These are phyloP conservation scores for Alviniconcha strummeri DNA, from an alignment of 2,888 invertebrate species.

Conservation along the genomic window DNA sequence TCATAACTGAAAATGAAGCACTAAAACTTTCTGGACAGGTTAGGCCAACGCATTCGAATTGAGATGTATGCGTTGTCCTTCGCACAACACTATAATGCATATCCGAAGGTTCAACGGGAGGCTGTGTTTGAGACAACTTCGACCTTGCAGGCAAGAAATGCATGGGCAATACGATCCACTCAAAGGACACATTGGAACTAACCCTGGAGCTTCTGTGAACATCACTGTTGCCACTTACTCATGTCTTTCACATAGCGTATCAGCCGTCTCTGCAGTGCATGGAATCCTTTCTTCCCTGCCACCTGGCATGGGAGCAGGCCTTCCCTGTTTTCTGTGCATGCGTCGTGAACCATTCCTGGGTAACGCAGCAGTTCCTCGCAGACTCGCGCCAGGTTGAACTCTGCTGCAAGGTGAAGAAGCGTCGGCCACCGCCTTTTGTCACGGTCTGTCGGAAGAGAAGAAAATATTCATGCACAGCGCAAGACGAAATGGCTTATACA, in stretches of 20 bases:
- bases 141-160: neutral
- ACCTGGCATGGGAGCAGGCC: constrained; percentile 38
- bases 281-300: constrained; percentile 38
- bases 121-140: too few species aligned
- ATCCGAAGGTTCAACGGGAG: neutral
- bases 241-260: constrained; percentile 36
- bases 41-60: too few species aligned
- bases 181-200: neutral
- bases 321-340: constrained; percentile 37
- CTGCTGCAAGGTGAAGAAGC: constrained; percentile 44
- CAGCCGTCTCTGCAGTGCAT: constrained; percentile 26
- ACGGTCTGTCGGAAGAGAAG: neutral
- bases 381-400: constrained; percentile 39
- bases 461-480: neutral
- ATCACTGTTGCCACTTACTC: constrained; percentile 25
- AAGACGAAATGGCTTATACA: neutral
- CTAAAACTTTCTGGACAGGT: too few species aligned
- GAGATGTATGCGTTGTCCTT: neutral
- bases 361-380: constrained; percentile 36
- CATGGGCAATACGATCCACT: neutral
- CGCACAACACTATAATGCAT: neutral
- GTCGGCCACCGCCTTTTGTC: constrained; percentile 32
- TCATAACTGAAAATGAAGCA: too few species aligned
- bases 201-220: too few species aligned
- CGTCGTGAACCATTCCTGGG: constrained; percentile 39